Percentiles rank a stretch among this genome's conserved stretches.
These are phyloP conservation scores for Labia minor DNA, from an alignment of 2,888 invertebrate species.

Conservation along the genomic window DNA sequence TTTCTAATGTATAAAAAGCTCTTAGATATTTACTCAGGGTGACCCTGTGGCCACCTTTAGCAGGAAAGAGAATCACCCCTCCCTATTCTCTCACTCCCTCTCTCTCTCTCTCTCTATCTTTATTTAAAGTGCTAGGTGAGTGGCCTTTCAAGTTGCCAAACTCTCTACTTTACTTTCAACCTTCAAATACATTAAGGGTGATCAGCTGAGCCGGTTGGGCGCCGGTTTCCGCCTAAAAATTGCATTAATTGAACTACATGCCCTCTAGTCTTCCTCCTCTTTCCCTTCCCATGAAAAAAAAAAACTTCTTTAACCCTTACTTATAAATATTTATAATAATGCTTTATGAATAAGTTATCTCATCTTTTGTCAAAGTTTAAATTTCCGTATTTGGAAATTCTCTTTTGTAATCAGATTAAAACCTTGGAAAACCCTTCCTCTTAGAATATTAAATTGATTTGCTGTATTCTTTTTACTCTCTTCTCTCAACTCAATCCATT, in stretches of 20 bases:
- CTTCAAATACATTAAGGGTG: neutral
- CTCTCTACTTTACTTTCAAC: neutral
- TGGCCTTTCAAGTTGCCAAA: conserved; percentile 6
- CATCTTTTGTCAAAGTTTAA: neutral
- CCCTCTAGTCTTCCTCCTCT: neutral
- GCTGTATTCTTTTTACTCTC: no score
- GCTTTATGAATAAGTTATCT: conserved; percentile 2
- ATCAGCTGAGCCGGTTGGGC: neutral
- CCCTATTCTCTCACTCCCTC: no score
- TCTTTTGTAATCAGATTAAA: neutral
- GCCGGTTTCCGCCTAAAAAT: neutral
- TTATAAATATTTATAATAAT: neutral
- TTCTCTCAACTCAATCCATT: no score
- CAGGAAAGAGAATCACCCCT: no score
- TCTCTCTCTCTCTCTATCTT: no score
- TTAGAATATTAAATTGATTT: no score
- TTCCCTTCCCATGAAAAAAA: neutral
- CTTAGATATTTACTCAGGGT: no score
- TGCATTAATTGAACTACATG: neutral
- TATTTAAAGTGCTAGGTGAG: conserved; percentile 1
- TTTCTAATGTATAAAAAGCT: no score
- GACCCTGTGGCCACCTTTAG: no score
- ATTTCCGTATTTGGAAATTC: neutral
- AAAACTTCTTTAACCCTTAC: neutral
- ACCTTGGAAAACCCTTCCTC: no score